phyloP scores from a whole-genome alignment of 2,797 vertebrate species.

The Falco cherrug region DNA sequence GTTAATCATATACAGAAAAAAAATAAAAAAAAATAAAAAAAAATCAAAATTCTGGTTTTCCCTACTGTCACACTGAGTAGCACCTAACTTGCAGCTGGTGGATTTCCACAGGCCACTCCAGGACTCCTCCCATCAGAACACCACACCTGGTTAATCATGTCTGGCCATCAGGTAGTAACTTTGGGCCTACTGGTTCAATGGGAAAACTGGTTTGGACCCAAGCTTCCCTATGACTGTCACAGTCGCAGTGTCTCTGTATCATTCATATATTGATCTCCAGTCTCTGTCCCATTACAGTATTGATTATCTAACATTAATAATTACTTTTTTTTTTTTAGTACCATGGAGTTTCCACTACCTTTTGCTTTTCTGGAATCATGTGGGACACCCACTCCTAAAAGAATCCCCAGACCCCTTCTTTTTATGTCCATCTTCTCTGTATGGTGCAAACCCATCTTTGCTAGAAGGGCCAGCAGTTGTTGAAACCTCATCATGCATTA shows the following conservation, averaged over 20 bases:
- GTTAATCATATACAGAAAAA: not conserved
- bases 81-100: not conserved
- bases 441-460: not conserved
- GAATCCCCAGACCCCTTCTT: not conserved
- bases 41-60: not conserved
- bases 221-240: not conserved
- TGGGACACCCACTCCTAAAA: fast-evolving
- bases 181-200: not conserved
- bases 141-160: not conserved
- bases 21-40: too few species aligned
- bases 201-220: not conserved
- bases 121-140: not conserved
- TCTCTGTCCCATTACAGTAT: not conserved
- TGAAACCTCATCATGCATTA: not conserved
- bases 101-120: not conserved
- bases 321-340: not conserved
- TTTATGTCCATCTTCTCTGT: not conserved
- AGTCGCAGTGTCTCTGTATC: not conserved
- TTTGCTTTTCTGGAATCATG: not conserved
- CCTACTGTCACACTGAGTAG: not conserved
- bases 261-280: not conserved
- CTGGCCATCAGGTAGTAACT: not conserved
- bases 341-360: not conserved
- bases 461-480: not conserved
- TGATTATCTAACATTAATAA: not conserved